These are phyloP conservation scores for Drosophila koepferae DNA, from an alignment of 2,888 invertebrate species.

Conservation along the genomic window DNA sequence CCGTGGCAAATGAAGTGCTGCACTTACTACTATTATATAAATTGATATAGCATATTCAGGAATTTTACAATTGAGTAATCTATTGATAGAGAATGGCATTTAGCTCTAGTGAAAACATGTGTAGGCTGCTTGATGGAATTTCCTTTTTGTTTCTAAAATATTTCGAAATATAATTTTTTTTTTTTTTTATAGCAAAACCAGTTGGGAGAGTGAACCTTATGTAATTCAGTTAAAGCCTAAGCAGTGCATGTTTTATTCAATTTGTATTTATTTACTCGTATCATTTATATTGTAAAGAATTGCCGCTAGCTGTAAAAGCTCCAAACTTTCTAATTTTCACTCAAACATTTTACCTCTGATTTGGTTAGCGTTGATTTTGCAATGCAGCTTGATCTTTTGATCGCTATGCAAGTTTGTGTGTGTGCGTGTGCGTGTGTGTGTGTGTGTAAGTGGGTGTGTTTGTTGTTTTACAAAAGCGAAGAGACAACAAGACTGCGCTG, in stretches of 20 bases:
- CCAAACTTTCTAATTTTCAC: constrained; percentile 70
- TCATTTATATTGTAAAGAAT: constrained; percentile 11
- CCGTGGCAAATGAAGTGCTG: neutral
- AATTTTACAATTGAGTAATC: neutral
- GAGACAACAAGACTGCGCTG: constrained; percentile 41
- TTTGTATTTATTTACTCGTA: too few species aligned
- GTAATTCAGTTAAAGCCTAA: neutral
- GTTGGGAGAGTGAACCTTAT: neutral
- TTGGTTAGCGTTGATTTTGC: constrained; percentile 43
- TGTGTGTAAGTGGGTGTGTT: constrained; percentile 69
- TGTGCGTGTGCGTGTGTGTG: neutral
- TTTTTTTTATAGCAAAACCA: neutral
- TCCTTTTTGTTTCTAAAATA: neutral
- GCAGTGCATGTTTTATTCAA: neutral
- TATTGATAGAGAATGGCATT: neutral
- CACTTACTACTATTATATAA: neutral
- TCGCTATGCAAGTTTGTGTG: constrained; percentile 2
- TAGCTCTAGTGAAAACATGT: neutral
- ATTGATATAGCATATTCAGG: neutral
- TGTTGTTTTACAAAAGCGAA: constrained; percentile 61
- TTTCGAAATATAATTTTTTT: neutral
- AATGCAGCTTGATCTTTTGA: constrained; percentile 41
- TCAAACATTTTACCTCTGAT: constrained; percentile 29
- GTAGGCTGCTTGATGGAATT: neutral
- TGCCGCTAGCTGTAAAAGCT: constrained; percentile 5